Base-by-base conservation (phyloP, 2,797 vertebrate genomes). In the Distichodus sexfasciatus region DNA sequence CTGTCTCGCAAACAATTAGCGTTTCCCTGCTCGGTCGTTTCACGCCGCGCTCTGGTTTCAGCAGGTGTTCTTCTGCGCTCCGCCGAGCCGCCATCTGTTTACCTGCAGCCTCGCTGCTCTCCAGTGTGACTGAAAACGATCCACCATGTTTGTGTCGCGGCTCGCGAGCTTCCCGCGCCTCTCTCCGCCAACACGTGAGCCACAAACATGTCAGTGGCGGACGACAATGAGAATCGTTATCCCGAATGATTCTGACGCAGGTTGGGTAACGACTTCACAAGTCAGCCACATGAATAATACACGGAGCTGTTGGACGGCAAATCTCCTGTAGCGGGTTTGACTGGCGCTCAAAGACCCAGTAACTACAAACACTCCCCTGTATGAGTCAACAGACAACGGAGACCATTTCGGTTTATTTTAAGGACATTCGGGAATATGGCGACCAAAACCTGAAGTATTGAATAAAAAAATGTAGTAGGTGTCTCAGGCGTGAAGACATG, bases 11-110 rank as follows among this genome's bases (percentile, higher is more conserved):
- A 70, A 66, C 73, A 75, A 71, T 72, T 75, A 78, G 48, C 36
- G 17, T 40, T 17, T n/a, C 38, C 51, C 64, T 55, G 38, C 73
- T 5, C 50, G 44, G 70, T 35, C n/a, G 48, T 9, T 19, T 65
- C 15, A 26, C n/a, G 19, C 28, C 21, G 60, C 31, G 65, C 73
- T 72, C 50, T 61, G 36, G 23, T 72, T 69, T 44, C 40, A 21
- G 63, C 76, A 78, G 76, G 69, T 78, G 73, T 71, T 70, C 15
- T 11, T 35, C 47, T 60, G 41, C 44, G 72, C 59, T 59, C 66
- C 31, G 29, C 28, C 26, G 59, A 44, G 50, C 55, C 23, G 31
- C 19, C 53, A 38, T 75, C 57, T 72, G 60, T 61, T 57, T 46
- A 59, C 35, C 54, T 54, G n/a, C n/a, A n/a, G n/a, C n/a, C n/a